Evolutionary conservation across 2,797 vertebrate species (phyloP), one percentile per base, ranked within the genome.

Genomic region (Mionectes olivaceus): DNA sequence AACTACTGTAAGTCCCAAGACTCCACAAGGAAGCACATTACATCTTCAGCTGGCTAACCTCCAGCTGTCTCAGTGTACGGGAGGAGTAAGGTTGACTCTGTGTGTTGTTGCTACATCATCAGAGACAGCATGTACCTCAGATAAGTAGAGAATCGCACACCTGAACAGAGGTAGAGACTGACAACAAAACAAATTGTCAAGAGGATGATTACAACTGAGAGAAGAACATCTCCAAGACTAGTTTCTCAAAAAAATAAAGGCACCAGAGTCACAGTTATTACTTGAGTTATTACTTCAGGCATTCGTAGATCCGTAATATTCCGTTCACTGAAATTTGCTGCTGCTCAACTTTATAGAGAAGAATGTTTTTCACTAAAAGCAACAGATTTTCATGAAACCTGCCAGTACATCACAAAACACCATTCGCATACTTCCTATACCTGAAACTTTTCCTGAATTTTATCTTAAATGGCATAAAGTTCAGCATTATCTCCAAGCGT

Each of bases 241-340:
- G 67, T 89, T 90, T 67, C 73, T 89, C 77, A 96, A 91, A 96
- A 96, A 52, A 94, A 70, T n/a, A 93, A 86, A 92, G 96, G 69
- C 64, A 92, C 44, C 23, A 79, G 64, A 56, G 44, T 85, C 71
- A 81, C 30, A 87, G 75, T 60, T 95, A 93, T 67, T 94, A 92
- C 78, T 80, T 79, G 27, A 92, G 89, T 77, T 94, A 88, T 60
- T 95, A 93, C 53, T 90, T 90, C 77, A 77, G 25, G 47, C 65
- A 74, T 90, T 94, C 74, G 44, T 65, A 60, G 19, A 78, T 64
- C 74, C 89, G 39, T 60, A 87, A 65, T 71, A 76, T n/a, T 49
- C 44, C 57, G 86, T 43, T 91, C 85, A 94, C 56, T 88, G 77
- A 89, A 88, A 91, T 35, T 22, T 19, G 15, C 19, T 70, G 44